Conservation (phyloP, 2,797 vertebrate species). For the Alcedo quadribrachys region DNA sequence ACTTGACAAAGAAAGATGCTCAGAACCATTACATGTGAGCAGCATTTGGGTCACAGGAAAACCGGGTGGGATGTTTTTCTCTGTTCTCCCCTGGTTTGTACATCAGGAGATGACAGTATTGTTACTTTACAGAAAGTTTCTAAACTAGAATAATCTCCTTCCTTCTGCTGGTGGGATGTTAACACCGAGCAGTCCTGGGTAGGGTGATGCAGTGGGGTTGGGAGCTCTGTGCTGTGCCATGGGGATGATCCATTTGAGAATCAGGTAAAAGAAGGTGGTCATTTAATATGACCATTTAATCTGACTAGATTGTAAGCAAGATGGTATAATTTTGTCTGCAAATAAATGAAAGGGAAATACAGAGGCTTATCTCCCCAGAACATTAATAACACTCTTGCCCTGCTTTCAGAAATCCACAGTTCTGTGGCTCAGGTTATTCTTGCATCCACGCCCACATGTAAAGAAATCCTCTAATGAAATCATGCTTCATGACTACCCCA, state of each 20-base stretch:
- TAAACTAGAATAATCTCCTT: neutral
- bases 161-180: neutral
- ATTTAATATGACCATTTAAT: neutral
- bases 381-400: neutral
- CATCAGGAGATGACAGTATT: neutral
- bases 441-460: fast-evolving
- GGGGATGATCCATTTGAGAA: neutral
- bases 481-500: neutral
- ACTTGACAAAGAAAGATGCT: neutral
- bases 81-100: neutral
- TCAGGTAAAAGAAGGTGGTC: neutral
- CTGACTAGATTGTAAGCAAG: neutral
- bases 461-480: conserved; percentile 1
- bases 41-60: neutral
- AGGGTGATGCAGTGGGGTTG: fast-evolving
- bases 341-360: neutral
- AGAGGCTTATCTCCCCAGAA: neutral
- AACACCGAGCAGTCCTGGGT: neutral
- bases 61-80: neutral
- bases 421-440: neutral
- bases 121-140: neutral
- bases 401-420: neutral
- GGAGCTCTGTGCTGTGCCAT: neutral
- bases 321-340: neutral
- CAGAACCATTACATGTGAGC: fast-evolving